Base-by-base conservation (phyloP, 2,888 invertebrate genomes). In the Leptodirus hochenwartii region DNA sequence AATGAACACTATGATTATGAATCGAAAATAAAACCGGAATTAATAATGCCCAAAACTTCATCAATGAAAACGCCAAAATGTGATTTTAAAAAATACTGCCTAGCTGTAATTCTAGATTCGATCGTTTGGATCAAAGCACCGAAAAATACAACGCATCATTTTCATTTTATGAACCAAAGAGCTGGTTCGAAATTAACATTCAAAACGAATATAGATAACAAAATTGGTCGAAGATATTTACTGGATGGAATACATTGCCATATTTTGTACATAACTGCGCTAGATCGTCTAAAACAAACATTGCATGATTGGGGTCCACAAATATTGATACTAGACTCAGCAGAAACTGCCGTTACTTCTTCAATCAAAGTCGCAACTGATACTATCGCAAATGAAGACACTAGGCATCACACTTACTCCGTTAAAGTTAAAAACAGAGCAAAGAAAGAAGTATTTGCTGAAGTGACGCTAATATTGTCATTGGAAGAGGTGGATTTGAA, bases 131-230 rank as follows among this genome's bases (percentile, higher is more conserved):
- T 39, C 25, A 41, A 37, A 6, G 24, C 37, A 1, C 37, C 37
- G 4, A 35, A 37, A 10, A 34, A 39, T 1, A 40, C 34, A n/a
- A 42, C 40, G 29, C 37, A 47, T 16, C 38, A 41, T 17, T 42
- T 51, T 25, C 50, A 47, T 35, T 50, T 54, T 34, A 37, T 43
- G n/a, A 53, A 54, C 33, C 53, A 53, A 1, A 47, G 44, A 36
- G 47, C 48, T 2, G 38, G 43, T 2, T 45, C 45, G 24, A 41
- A 35, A 27, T 40, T 48, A 4, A 38, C 39, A 3, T 44, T 47
- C 23, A 41, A 45, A 11, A 39, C 44, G 2, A 44, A 47, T 25
- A 41, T 45, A 4, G 41, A 42, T 6, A 42, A 39, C 17, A 30
- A 35, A 6, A 29, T 41, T 4, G 39, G 40, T 8, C 42, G 39